A percentile compares a stretch with the other conserved stretches of the same genome.
Evolutionary conservation across 2,113 vertebrate species (phyloP).

Genomic region (Aix galericulata): DNA sequence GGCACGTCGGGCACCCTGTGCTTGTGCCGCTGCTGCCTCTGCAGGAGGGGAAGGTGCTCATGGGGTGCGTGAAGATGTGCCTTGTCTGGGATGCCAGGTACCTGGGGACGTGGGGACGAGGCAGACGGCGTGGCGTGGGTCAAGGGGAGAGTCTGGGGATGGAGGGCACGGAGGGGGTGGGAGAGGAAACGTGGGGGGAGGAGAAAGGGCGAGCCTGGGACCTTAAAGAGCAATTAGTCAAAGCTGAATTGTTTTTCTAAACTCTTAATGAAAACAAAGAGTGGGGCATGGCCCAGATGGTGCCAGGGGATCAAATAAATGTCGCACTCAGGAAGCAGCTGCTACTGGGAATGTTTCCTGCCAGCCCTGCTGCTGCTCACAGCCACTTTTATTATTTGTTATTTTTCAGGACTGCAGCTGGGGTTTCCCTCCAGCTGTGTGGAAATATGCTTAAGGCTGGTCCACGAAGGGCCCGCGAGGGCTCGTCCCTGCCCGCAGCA

Average conservation of each 20-base stretch:
- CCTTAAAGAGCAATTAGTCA: conserved; percentile 75
- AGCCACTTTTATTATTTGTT: conserved; percentile 70
- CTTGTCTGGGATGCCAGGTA: not conserved
- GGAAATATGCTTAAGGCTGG: conserved; percentile 62
- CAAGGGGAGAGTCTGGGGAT: not conserved
- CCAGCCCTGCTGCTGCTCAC: conserved; percentile 61
- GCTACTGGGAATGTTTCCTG: conserved; percentile 84
- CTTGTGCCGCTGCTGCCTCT: not conserved
- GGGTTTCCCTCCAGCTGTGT: conserved; percentile 76
- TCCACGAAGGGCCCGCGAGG: not conserved
- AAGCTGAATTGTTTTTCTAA: conserved; percentile 77
- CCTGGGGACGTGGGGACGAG: not conserved
- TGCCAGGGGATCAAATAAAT: conserved; percentile 80
- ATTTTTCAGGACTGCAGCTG: conserved; percentile 76
- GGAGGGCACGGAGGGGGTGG: conserved; percentile 3
- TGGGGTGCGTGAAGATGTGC: accelerated
- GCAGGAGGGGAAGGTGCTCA: not conserved
- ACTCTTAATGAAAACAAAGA: conserved; percentile 77
- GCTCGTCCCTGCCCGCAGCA: not conserved
- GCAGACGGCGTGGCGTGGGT: not conserved
- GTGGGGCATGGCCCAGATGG: conserved; percentile 78
- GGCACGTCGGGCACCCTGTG: accelerated
- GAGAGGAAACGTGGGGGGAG: conserved; percentile 68
- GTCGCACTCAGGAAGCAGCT: conserved; percentile 83
- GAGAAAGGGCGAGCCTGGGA: conserved; percentile 60